Evolutionary conservation across 2,888 invertebrate genomes (phyloP).

Genomic region (Callyntrura sp.): DNA sequence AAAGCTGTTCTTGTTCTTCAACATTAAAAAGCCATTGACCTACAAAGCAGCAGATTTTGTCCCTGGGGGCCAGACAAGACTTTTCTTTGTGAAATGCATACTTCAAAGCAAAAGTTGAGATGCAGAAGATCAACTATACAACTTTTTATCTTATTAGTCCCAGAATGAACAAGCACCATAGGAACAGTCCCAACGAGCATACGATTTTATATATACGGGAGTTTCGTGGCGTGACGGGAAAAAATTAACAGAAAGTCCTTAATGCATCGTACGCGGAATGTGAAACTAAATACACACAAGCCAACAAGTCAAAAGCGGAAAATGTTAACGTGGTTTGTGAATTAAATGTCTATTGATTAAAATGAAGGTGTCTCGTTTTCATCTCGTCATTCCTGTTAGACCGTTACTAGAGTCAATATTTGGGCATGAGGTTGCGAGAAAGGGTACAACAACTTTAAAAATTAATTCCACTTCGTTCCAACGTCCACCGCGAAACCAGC

Average conservation of each 20-base stretch:
- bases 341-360: conserved; percentile 13
- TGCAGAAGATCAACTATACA: no score
- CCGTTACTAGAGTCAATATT: conserved; percentile 1
- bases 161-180: no score
- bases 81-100: not conserved
- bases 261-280: no score
- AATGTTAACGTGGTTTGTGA: not conserved
- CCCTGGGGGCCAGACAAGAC: no score
- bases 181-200: no score
- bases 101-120: not conserved
- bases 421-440: not conserved
- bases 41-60: not conserved
- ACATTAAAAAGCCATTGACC: not conserved
- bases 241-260: no score
- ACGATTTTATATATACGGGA: no score
- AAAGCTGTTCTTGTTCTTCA: not conserved
- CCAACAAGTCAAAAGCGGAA: not conserved
- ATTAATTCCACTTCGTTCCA: conserved; percentile 2
- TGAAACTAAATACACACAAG: not conserved
- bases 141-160: no score
- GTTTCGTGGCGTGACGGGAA: no score
- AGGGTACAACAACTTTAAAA: conserved; percentile 6
- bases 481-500: conserved; percentile 2
- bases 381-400: not conserved
- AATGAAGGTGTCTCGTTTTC: not conserved